Evolutionary conservation across 2,888 invertebrate genomes (phyloP).

Genomic region (Seira ritae): DNA sequence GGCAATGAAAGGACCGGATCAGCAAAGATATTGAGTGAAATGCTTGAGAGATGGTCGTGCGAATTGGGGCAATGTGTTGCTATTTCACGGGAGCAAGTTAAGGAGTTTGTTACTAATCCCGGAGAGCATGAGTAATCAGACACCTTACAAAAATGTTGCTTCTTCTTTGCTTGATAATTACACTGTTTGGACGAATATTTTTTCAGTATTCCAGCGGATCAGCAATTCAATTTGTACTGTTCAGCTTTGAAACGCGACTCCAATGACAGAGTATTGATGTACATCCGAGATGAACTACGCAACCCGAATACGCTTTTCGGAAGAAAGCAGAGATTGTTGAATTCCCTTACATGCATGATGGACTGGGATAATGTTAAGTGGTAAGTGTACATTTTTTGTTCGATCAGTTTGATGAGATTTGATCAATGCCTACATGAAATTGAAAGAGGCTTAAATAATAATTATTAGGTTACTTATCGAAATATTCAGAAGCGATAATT

Average conservation of each 20-base stretch:
- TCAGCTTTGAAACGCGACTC: constrained; percentile 4
- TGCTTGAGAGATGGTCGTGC: constrained; percentile 38
- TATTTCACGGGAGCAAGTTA: constrained; percentile 14
- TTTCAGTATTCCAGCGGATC: constrained; percentile 38
- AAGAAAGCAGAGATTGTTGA: constrained; percentile 37
- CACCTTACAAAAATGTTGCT: no score
- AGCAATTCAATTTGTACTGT: constrained; percentile 34
- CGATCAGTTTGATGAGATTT: neutral
- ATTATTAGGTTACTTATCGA: constrained; percentile 28
- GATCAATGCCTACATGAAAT: neutral
- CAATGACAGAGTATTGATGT: constrained; percentile 6
- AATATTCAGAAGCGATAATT: constrained; percentile 22
- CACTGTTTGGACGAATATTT: no score
- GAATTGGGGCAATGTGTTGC: constrained; percentile 25
- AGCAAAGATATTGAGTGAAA: constrained; percentile 41
- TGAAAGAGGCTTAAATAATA: neutral
- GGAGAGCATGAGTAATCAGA: constrained; percentile 1
- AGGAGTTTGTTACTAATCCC: constrained; percentile 12
- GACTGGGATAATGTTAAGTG: constrained; percentile 31
- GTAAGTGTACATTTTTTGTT: neutral
- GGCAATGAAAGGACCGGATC: neutral
- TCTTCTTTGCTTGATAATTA: no score
- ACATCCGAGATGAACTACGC: constrained; percentile 1
- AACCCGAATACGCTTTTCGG: constrained; percentile 39
- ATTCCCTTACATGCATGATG: constrained; percentile 31